Conservation (phyloP, 1,140 invertebrate species). For the Daktulosphaira vitifoliae region DNA sequence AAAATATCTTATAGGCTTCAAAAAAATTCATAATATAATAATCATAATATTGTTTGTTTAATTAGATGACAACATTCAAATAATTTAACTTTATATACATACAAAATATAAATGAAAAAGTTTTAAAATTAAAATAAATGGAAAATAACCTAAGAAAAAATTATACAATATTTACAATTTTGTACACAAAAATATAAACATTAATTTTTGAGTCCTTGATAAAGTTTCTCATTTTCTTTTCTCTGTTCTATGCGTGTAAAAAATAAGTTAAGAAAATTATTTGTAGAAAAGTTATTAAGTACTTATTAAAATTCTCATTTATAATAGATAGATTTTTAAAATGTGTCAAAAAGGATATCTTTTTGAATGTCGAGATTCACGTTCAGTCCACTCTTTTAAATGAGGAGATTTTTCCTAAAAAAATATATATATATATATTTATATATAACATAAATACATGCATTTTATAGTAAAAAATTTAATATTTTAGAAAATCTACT, state of each 20-base stretch:
- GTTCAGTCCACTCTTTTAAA: slow-evolving; percentile 14
- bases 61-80: too few species aligned
- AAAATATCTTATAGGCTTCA: too few species aligned
- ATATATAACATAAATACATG: too few species aligned
- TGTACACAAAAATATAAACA: too few species aligned
- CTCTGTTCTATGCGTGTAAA: slow-evolving; percentile 19
- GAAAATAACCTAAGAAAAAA: slow-evolving; percentile 17
- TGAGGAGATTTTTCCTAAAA: slow-evolving; percentile 20
- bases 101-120: too few species aligned
- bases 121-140: too few species aligned
- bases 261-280: not conserved
- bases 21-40: too few species aligned
- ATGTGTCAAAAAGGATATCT: slow-evolving; percentile 27
- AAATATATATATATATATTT: not conserved
- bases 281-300: not conserved
- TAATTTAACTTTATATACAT: too few species aligned
- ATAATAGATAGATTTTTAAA: not conserved
- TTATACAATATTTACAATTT: slow-evolving; percentile 8
- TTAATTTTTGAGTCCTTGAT: not conserved
- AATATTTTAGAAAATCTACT: slow-evolving; percentile 5
- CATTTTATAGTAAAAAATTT: too few species aligned
- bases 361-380: slow-evolving; percentile 19
- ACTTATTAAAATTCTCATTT: not conserved
- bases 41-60: too few species aligned
- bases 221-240: slow-evolving; percentile 16